Percentiles rank a stretch among this genome's conserved stretches.
These are phyloP conservation scores for Caenorhabditis drosophilae DNA, from an alignment of 2,888 invertebrate genomes.

Conservation along the genomic window DNA sequence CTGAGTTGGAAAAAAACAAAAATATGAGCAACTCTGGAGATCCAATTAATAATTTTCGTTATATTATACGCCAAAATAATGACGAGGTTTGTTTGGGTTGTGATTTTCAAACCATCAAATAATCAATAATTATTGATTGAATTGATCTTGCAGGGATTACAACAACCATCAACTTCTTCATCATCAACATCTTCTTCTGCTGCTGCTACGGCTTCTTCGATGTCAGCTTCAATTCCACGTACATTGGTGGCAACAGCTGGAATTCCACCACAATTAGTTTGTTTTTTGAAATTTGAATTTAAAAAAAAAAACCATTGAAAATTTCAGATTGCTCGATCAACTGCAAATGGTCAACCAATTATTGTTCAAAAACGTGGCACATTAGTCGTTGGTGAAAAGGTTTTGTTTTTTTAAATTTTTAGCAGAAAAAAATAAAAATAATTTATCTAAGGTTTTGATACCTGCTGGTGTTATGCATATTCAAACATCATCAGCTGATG, in stretches of 20 bases:
- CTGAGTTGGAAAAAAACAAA: no score
- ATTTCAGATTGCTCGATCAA: not conserved
- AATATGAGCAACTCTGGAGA: slow-evolving; percentile 2
- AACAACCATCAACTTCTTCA: not conserved
- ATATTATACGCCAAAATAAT: slow-evolving; percentile 2
- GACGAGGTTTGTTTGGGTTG: not conserved
- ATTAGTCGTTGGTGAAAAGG: slow-evolving; percentile 5
- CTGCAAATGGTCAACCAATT: not conserved
- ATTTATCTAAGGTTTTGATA: not conserved
- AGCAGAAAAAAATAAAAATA: not conserved
- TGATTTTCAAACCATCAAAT: not conserved
- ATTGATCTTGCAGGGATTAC: not conserved
- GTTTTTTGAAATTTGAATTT: not conserved
- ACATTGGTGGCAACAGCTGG: not conserved
- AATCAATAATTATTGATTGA: not conserved
- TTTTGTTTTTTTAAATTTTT: not conserved
- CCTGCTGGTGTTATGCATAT: slow-evolving; percentile 2
- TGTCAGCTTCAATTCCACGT: not conserved
- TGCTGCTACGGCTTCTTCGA: no score
- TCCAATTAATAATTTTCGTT: not conserved
- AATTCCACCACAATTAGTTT: not conserved
- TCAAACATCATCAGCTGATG: not conserved
- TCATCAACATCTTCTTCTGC: no score
- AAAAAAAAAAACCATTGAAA: not conserved
- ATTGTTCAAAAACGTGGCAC: not conserved